These are phyloP conservation scores for Ridgeia piscesae DNA, from an alignment of 1,140 invertebrate genomes.

Conservation along the genomic window DNA sequence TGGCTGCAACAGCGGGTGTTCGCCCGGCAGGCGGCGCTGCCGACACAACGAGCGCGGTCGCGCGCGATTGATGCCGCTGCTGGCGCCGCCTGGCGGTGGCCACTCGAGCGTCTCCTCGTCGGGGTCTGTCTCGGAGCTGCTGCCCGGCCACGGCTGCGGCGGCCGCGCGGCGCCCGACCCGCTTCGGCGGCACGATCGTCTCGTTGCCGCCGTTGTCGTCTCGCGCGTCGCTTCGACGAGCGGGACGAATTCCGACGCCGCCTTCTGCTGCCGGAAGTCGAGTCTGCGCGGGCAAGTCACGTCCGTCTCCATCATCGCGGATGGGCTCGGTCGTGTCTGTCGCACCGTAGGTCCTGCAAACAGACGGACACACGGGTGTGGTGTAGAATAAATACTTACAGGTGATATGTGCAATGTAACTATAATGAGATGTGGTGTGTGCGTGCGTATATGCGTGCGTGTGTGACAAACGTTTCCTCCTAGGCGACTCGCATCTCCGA, in stretches of 20 bases:
- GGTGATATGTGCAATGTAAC: background rate
- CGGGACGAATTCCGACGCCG: background rate
- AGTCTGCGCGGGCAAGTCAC: background rate
- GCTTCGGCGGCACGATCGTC: background rate
- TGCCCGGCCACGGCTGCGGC: background rate
- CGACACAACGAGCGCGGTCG: background rate
- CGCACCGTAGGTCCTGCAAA: background rate
- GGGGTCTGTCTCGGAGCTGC: background rate
- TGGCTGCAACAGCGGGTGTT: background rate
- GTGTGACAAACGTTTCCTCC: no score
- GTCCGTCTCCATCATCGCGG: background rate
- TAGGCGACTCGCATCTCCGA: no score
- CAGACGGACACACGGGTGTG: background rate
- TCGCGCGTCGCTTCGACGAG: background rate
- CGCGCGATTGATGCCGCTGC: background rate
- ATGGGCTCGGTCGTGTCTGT: no score
- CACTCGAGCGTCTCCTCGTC: background rate
- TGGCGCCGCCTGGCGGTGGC: background rate
- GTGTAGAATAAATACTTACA: background rate
- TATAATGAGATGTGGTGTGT: background rate
- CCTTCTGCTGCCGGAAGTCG: background rate
- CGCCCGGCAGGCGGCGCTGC: background rate
- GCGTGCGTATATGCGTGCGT: no score
- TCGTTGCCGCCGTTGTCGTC: background rate
- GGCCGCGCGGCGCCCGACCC: background rate